Conservation (phyloP, 2,888 invertebrate genomes). For the Bursaphelenchus okinawaensis region DNA sequence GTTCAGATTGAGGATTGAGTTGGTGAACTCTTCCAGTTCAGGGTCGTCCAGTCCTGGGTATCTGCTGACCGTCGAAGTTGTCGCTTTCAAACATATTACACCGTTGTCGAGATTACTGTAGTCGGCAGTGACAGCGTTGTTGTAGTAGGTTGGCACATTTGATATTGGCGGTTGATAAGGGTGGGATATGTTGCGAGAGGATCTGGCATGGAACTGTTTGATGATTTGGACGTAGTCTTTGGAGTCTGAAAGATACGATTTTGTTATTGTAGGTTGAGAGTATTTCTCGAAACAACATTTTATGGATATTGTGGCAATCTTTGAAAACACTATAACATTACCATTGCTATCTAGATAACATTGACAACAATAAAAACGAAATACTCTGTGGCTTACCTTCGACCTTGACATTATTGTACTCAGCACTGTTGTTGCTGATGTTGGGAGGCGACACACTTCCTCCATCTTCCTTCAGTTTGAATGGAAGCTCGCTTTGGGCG, state of each 20-base stretch:
- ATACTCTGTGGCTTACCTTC: no score
- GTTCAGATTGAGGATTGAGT: neutral
- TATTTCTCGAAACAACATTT: no score
- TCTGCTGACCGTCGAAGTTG: neutral
- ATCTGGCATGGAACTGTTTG: neutral
- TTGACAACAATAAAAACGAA: no score
- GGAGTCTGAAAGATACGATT: no score
- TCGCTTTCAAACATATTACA: neutral
- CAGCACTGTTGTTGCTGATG: neutral
- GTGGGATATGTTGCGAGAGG: neutral
- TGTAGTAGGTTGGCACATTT: neutral
- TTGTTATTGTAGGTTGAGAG: no score
- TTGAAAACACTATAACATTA: no score
- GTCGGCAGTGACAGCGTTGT: neutral
- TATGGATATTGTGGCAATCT: no score
- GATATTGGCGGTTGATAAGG: no score
- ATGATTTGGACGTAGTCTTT: neutral
- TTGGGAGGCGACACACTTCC: neutral
- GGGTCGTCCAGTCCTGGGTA: neutral
- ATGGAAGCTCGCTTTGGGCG: neutral
- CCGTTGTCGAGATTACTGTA: neutral
- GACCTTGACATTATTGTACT: no score
- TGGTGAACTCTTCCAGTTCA: neutral
- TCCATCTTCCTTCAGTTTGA: neutral
- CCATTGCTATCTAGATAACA: no score